A percentile compares a stretch with the other conserved stretches of the same genome.
Conservation (phyloP, 2,113 vertebrate genomes). For the Fulmarus glacialis region DNA sequence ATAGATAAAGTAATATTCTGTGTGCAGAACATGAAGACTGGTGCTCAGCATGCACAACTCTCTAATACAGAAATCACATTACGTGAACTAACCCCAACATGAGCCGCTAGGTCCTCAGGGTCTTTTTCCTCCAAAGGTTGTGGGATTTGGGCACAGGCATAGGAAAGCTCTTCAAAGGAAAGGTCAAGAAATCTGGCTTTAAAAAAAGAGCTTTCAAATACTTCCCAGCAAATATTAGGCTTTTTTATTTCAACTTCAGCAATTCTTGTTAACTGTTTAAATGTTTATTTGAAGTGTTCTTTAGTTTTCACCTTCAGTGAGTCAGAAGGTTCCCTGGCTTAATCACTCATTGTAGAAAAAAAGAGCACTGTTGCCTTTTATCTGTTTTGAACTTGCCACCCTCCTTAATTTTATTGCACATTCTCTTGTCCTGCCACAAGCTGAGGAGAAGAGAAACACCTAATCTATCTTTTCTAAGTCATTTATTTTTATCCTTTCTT, state of each 20-base stretch:
- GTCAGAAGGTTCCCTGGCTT: background rate
- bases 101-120: background rate
- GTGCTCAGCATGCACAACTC: fast-evolving
- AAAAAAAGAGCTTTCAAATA: background rate
- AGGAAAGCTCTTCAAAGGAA: background rate
- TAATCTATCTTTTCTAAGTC: background rate
- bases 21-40: background rate
- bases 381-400: background rate
- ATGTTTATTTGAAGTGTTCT: background rate
- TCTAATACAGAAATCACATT: background rate
- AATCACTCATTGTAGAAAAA: background rate
- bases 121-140: background rate
- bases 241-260: background rate
- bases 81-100: fast-evolving
- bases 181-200: background rate
- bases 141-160: background rate
- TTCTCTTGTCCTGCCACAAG: background rate
- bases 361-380: background rate
- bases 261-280: background rate
- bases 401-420: background rate
- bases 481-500: background rate
- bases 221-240: background rate
- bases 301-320: background rate
- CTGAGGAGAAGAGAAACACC: background rate
- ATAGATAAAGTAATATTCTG: background rate